Conservation (phyloP, 2,113 vertebrate genomes). For the Otus sunia region DNA sequence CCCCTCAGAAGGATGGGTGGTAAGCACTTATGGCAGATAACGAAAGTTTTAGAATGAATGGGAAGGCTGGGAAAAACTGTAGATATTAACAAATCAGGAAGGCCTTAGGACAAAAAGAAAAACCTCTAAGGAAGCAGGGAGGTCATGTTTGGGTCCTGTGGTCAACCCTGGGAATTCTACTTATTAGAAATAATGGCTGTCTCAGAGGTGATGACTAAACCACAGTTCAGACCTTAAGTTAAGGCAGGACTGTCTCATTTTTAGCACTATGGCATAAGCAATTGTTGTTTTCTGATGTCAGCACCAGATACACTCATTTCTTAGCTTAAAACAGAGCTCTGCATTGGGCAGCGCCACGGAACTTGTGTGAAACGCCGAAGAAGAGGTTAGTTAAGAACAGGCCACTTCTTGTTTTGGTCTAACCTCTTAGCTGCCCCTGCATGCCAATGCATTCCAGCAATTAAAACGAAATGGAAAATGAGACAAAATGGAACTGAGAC, state of each 20-base stretch:
- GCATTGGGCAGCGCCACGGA: background rate
- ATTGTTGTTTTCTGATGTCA: background rate
- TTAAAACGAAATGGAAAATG: conserved; percentile 1
- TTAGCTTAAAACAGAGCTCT: background rate
- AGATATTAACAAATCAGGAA: background rate
- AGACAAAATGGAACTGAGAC: background rate
- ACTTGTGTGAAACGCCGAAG: background rate
- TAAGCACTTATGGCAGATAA: background rate
- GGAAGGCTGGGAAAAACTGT: background rate
- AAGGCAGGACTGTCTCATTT: background rate
- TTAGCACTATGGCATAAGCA: background rate
- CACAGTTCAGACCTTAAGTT: background rate
- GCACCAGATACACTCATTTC: background rate
- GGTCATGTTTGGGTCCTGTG: background rate
- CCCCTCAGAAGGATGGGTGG: background rate
- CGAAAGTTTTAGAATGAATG: background rate
- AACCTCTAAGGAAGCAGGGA: background rate
- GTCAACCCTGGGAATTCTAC: background rate
- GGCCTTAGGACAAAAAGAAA: background rate
- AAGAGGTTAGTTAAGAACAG: background rate
- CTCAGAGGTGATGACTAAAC: background rate
- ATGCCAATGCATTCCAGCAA: background rate
- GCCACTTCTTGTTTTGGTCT: background rate
- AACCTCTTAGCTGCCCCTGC: background rate
- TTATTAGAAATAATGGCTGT: background rate